A percentile compares a stretch with the other conserved stretches of the same genome.
Conservation (phyloP, 2,113 vertebrate genomes). For the Sigmodon hispidus region DNA sequence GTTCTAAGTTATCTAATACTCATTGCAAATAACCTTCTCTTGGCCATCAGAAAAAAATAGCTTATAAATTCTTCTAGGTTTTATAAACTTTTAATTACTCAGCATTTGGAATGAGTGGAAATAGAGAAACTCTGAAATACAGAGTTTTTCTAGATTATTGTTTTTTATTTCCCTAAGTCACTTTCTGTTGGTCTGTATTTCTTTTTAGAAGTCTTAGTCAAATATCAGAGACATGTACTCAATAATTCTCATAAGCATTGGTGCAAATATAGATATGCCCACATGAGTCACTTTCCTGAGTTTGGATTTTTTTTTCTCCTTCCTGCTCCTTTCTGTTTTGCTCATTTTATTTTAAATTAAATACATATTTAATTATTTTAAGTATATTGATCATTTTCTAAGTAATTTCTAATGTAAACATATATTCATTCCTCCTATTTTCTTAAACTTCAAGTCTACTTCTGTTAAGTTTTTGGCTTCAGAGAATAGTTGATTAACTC, state of each 20-base stretch:
- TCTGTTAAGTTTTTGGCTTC: neutral
- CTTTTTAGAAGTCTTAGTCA: neutral
- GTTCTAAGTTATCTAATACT: neutral
- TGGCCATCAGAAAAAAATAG: neutral
- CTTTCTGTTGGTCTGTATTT: neutral
- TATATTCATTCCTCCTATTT: neutral
- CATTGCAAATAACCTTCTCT: neutral
- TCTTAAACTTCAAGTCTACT: neutral
- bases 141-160: neutral
- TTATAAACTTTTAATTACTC: neutral
- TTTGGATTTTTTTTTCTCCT: neutral
- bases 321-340: no score
- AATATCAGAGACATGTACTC: neutral
- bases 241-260: neutral
- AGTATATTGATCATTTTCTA: neutral
- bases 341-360: constrained; percentile 14
- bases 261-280: neutral
- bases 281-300: neutral
- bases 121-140: neutral
- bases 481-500: neutral
- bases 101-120: neutral
- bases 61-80: neutral
- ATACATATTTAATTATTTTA: neutral
- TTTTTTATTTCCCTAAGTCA: neutral
- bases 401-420: neutral